Evolutionary conservation across 2,113 vertebrate genomes (phyloP), one percentile per base, ranked within the genome.

Genomic region (Arenaria interpres): DNA sequence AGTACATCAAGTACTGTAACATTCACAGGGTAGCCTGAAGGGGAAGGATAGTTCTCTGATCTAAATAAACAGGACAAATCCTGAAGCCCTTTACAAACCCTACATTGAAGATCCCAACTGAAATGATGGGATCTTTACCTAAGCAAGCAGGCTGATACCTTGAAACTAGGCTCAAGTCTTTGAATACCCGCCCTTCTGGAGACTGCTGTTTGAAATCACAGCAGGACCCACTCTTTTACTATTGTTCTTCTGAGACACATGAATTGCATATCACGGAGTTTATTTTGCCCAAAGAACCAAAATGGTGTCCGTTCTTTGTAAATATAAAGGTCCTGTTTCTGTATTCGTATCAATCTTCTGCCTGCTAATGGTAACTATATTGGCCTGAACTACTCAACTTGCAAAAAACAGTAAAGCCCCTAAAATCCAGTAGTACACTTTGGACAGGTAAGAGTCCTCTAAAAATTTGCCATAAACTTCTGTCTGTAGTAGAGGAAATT

Each of bases 81-180:
- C 50, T 73, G 43, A 83, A 74, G 22, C 33, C 37, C 27, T 80
- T 85, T 48, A 63, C 8, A 89, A 85, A 27, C 23, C 6, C 6
- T 39, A 0, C 2, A 1, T 24, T 74, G n/a, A 90, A 91, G 60
- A 45, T 76, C 28, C 32, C n/a, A 78, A 0, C 6, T 50, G n/a
- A 54, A 93, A 48, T 0, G 13, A 23, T n/a, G 27, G 12, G 14
- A 51, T 28, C 48, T 66, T 91, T 54, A 68, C 25, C n/a, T n/a
- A 14, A 68, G 18, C 13, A 54, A 72, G 41, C 33, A 66, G 56
- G 14, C 35, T 35, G 35, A 46, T 27, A 57, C 20, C 33, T 67
- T 3, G 3, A 74, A 84, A 75, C 19, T 54, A 56, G 11, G 13
- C 57, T 85, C 30, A 60, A 33, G 16, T 53, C 28, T 83, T 32